Percentiles rank a stretch among this genome's conserved stretches.
phyloP scores from a whole-genome alignment of 2,888 invertebrate genomes.

The Xanthia togata region DNA sequence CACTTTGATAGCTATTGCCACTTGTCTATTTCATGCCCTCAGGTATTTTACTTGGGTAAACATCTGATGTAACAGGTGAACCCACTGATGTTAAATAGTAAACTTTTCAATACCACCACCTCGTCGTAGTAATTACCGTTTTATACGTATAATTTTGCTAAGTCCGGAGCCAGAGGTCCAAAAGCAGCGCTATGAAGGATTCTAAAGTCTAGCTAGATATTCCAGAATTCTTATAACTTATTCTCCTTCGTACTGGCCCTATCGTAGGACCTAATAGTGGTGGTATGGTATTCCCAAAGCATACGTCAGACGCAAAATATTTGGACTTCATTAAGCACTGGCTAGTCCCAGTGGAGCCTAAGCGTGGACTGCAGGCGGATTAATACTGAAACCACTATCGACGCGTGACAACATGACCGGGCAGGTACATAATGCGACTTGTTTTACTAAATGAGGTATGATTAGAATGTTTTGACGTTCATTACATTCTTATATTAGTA shows the following conservation, averaged over 20 bases:
- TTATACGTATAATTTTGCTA: neutral
- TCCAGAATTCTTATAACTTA: neutral
- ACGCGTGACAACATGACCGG: neutral
- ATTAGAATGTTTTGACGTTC: neutral
- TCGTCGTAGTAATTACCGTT: no score
- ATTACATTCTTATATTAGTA: no score
- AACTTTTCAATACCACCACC: neutral
- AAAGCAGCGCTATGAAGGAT: neutral
- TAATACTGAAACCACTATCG: neutral
- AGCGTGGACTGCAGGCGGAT: neutral
- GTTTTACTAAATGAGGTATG: neutral
- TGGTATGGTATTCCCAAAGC: constrained; percentile 16
- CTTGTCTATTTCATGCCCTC: no score
- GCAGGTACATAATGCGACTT: neutral
- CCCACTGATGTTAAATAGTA: neutral
- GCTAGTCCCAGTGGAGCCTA: neutral
- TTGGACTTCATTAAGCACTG: constrained; percentile 16
- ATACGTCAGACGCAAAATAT: constrained; percentile 3
- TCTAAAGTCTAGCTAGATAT: neutral
- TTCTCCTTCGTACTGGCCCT: neutral
- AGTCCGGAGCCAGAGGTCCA: no score
- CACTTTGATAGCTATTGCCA: no score
- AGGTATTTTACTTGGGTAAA: neutral
- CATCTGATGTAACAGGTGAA: neutral
- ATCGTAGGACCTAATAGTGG: constrained; percentile 13